A percentile compares a stretch with the other conserved stretches of the same genome.
Evolutionary conservation across 2,113 vertebrate genomes (phyloP).

Genomic region (Burhinus bistriatus): DNA sequence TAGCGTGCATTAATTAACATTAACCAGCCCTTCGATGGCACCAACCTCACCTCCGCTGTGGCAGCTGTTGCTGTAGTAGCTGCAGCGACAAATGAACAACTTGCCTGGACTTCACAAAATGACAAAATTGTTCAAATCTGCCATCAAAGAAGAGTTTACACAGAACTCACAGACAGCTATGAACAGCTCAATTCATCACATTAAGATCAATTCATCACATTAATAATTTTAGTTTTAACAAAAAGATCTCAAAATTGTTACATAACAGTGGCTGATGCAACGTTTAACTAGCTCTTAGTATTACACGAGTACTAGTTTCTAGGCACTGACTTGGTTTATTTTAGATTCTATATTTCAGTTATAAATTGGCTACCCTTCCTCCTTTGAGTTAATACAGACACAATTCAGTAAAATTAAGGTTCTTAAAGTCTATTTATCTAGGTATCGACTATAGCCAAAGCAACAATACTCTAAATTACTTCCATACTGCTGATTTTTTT

Average conservation of each 20-base stretch:
- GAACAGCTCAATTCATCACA: not conserved
- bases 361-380: not conserved
- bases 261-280: not conserved
- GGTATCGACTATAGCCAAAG: not conserved
- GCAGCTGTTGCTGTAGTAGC: not conserved
- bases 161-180: not conserved
- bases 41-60: not conserved
- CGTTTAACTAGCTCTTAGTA: not conserved
- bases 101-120: not conserved
- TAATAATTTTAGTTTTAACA: not conserved
- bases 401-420: not conserved
- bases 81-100: not conserved
- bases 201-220: not conserved
- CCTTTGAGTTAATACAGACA: not conserved
- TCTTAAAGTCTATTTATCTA: not conserved
- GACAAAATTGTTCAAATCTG: not conserved
- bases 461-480: not conserved
- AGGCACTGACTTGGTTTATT: not conserved
- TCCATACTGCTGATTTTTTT: not conserved
- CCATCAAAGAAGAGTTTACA: not conserved
- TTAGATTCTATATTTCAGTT: not conserved
- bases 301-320: not conserved
- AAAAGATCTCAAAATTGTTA: not conserved
- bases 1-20: not conserved
- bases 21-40: not conserved